A percentile compares a stretch with the other conserved stretches of the same genome.
Evolutionary conservation across 2,888 invertebrate species (phyloP).

Genomic region (Xylocampa areola): DNA sequence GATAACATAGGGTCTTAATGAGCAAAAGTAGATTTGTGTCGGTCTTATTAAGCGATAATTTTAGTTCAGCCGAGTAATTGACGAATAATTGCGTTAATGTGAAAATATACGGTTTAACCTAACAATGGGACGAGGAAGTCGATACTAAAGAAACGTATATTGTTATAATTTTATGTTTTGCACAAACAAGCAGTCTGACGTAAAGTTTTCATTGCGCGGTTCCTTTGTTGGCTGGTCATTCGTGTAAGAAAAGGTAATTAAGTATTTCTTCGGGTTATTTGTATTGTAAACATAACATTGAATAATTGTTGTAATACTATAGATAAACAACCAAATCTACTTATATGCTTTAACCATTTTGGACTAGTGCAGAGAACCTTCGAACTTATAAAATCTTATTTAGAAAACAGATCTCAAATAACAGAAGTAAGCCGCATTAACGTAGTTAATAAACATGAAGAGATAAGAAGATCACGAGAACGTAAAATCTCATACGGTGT

Average conservation of each 20-base stretch:
- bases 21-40: constrained; percentile 79
- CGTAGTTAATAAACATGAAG: too few species aligned
- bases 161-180: constrained; percentile 59
- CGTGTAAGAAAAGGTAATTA: constrained; percentile 22
- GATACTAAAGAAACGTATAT: constrained; percentile 68
- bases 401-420: too few species aligned
- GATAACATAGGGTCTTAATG: constrained; percentile 79
- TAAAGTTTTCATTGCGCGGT: constrained; percentile 37
- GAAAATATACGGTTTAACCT: constrained; percentile 86
- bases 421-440: too few species aligned
- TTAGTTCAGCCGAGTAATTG: constrained; percentile 83
- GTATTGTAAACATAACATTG: constrained; percentile 19
- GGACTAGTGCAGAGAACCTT: too few species aligned
- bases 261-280: constrained; percentile 10
- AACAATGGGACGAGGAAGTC: constrained; percentile 84
- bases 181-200: constrained; percentile 48
- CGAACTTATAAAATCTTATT: too few species aligned
- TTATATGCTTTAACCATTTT: too few species aligned
- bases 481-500: too few species aligned
- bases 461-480: too few species aligned
- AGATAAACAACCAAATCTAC: too few species aligned
- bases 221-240: constrained; percentile 32
- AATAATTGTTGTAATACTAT: neutral
- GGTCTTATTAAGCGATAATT: constrained; percentile 77
- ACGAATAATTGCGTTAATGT: constrained; percentile 88